Evolutionary conservation across 2,888 invertebrate genomes (phyloP).

Genomic region (Eulithis prunata): DNA sequence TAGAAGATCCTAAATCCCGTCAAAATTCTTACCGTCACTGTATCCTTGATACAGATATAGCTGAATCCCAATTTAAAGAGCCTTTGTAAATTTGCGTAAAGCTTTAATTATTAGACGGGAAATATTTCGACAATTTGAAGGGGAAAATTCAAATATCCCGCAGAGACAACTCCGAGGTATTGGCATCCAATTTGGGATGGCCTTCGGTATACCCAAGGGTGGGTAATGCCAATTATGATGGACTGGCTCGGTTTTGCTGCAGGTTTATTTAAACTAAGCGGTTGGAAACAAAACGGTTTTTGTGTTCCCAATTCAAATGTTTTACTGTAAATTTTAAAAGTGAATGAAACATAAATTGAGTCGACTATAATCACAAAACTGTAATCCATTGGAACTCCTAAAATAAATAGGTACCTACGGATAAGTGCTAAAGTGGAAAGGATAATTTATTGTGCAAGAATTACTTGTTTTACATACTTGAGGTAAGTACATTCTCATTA

Average conservation of each 20-base stretch:
- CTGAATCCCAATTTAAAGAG: constrained; percentile 6
- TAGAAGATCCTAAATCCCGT: too few relatives aligned
- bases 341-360: neutral
- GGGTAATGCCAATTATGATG: constrained; percentile 30
- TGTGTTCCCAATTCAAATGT: neutral
- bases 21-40: neutral
- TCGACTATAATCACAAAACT: too few relatives aligned
- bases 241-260: constrained; percentile 6
- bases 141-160: constrained; percentile 27
- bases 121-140: constrained; percentile 19
- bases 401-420: too few relatives aligned
- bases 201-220: constrained; percentile 28
- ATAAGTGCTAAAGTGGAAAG: too few relatives aligned
- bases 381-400: too few relatives aligned
- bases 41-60: neutral
- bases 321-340: neutral
- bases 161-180: constrained; percentile 23
- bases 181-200: constrained; percentile 30
- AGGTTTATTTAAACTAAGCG: constrained; percentile 5
- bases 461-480: too few relatives aligned
- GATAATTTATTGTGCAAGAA: too few relatives aligned
- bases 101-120: constrained; percentile 17
- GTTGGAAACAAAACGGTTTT: constrained; percentile 2
- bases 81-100: constrained; percentile 4
- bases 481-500: too few relatives aligned